Percentiles rank a stretch among this genome's conserved stretches.
These are phyloP conservation scores for Otolemur crassicaudatus DNA, from an alignment of 2,797 vertebrate genomes.

Conservation along the genomic window DNA sequence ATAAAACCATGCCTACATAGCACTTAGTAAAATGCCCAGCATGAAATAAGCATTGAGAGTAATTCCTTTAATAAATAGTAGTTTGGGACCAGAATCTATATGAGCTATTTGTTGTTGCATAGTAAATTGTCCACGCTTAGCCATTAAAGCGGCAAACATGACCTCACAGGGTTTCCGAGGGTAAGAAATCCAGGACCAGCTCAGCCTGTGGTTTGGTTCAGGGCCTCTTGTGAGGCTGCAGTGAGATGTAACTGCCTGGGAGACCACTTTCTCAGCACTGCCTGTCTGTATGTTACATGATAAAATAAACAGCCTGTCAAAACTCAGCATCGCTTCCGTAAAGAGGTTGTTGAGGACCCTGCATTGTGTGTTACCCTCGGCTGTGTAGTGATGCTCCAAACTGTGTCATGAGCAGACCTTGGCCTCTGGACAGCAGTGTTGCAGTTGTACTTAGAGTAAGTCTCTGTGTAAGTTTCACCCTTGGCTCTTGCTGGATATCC, in stretches of 20 bases:
- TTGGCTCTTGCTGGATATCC: rapidly evolving
- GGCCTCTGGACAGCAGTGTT: neutral
- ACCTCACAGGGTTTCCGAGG: neutral
- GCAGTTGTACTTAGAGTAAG: rapidly evolving
- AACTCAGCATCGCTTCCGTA: neutral
- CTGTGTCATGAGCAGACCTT: neutral
- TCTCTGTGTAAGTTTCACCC: neutral
- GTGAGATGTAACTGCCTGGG: neutral
- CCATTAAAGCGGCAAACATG: neutral
- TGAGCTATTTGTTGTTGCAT: neutral
- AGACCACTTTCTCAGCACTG: neutral
- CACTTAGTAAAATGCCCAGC: neutral
- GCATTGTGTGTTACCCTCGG: neutral
- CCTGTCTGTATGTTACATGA: neutral
- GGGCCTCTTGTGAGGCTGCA: neutral
- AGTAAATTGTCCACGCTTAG: neutral
- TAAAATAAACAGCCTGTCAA: neutral
- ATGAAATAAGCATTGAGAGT: neutral
- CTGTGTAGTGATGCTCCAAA: neutral
- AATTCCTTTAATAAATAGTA: neutral
- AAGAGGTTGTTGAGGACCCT: neutral
- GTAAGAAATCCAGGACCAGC: neutral
- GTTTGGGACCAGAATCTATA: neutral
- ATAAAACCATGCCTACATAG: neutral
- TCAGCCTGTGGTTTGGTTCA: neutral